Evolutionary conservation across 92 coral and sea anemone species (phyloP).

Genomic region (Umimayanthus chanpuru): DNA sequence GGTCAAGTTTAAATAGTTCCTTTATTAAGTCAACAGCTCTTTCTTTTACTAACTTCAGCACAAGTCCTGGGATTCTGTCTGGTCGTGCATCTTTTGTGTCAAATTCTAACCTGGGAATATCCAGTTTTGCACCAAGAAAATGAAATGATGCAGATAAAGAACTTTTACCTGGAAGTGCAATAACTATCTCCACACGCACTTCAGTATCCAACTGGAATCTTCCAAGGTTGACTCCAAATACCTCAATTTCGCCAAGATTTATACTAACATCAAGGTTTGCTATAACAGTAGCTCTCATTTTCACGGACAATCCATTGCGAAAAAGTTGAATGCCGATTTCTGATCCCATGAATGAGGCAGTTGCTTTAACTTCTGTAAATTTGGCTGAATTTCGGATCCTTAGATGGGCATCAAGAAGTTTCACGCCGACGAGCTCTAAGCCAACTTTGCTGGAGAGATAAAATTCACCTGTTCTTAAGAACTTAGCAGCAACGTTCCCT

Average conservation of each 20-base stretch:
- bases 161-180: conserved; percentile 62
- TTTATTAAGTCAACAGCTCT: conserved; percentile 48
- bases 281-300: conserved; percentile 49
- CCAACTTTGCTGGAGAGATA: conserved; percentile 46
- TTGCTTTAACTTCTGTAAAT: conserved; percentile 48
- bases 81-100: conserved; percentile 56
- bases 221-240: conserved; percentile 52
- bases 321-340: conserved; percentile 40
- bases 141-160: conserved; percentile 44
- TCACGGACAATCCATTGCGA: conserved; percentile 46
- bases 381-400: conserved; percentile 36
- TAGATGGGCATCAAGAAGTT: conserved; percentile 31
- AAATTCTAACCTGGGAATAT: conserved; percentile 48
- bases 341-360: conserved; percentile 65
- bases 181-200: conserved; percentile 50
- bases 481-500: conserved; percentile 48
- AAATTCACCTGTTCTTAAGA: conserved; percentile 40
- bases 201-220: conserved; percentile 54
- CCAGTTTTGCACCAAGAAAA: conserved; percentile 44
- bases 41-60: conserved; percentile 35
- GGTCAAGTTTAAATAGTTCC: conserved; percentile 38
- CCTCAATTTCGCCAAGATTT: conserved; percentile 53
- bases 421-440: conserved; percentile 47
- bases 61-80: conserved; percentile 55
- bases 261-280: conserved; percentile 33